Evolutionary conservation across 2,888 invertebrate species (phyloP).

Genomic region (Ophion obscuratus): DNA sequence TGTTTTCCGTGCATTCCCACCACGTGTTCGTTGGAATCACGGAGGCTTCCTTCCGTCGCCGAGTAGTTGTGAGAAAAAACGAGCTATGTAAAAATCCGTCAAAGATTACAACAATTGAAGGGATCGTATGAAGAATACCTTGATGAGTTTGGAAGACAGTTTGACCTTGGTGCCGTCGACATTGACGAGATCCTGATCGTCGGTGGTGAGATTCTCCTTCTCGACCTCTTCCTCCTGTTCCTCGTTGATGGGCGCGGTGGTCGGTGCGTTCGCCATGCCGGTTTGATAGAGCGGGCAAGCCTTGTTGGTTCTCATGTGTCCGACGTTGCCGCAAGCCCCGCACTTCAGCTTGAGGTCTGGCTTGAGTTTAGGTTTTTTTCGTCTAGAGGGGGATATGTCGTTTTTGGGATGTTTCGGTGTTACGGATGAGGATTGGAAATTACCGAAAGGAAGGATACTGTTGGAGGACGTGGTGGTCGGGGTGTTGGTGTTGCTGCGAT

Average conservation of each 20-base stretch:
- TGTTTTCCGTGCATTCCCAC: no score
- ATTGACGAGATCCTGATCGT: slow-evolving; percentile 94
- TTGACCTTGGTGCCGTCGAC: slow-evolving; percentile 98
- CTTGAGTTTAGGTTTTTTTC: slow-evolving; percentile 93
- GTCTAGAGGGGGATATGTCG: slow-evolving; percentile 86
- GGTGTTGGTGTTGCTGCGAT: slow-evolving; percentile 76
- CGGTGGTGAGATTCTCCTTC: slow-evolving; percentile 89
- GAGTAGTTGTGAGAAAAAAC: no score
- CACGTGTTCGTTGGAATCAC: no score
- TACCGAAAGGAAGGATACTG: slow-evolving; percentile 79
- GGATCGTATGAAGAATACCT: slow-evolving; percentile 84
- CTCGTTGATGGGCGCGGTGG: slow-evolving; percentile 91
- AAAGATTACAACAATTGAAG: no score
- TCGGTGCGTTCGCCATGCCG: slow-evolving; percentile 85
- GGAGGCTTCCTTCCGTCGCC: no score
- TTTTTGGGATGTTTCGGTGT: slow-evolving; percentile 77
- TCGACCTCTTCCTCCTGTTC: slow-evolving; percentile 93
- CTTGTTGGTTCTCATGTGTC: slow-evolving; percentile 96
- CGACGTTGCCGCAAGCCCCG: slow-evolving; percentile 97
- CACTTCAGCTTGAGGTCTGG: slow-evolving; percentile 97
- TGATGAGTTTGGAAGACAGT: slow-evolving; percentile 93
- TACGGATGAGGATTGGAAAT: slow-evolving; percentile 76
- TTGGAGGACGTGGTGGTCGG: slow-evolving; percentile 76
- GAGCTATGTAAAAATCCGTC: no score
- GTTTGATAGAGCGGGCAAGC: slow-evolving; percentile 97